phyloP scores from a whole-genome alignment of 2,113 vertebrate genomes.

The Rhynchomys soricoides region DNA sequence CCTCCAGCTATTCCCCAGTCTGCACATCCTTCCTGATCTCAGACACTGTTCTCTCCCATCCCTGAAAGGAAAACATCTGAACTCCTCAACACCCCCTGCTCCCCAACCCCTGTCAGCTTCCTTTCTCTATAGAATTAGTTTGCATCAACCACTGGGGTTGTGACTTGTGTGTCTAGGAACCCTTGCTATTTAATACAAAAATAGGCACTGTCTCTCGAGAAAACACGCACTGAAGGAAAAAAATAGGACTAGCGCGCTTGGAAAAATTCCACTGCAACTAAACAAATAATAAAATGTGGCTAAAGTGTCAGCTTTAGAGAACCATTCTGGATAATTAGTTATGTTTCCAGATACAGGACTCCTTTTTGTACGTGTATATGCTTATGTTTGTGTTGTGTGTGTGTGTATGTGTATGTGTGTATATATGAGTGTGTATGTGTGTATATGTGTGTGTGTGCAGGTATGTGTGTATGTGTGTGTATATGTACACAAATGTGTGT shows the following conservation, averaged over 20 bases:
- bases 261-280: conserved; percentile 31
- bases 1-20: not conserved
- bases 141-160: not conserved
- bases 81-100: not conserved
- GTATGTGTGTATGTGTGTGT: too few relatives aligned
- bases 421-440: not conserved
- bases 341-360: not conserved
- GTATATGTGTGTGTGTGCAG: too few relatives aligned
- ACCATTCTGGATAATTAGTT: not conserved
- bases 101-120: not conserved
- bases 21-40: not conserved
- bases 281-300: conserved; percentile 13
- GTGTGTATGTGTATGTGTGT: too few relatives aligned
- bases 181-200: conserved; percentile 27
- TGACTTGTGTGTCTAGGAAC: conserved; percentile 28
- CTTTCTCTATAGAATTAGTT: conserved; percentile 10
- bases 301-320: conserved; percentile 29
- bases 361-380: not conserved
- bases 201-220: conserved; percentile 31
- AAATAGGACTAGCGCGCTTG: conserved; percentile 28
- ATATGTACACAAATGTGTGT: fast-evolving
- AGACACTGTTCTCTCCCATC: not conserved
- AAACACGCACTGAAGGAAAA: conserved; percentile 13
- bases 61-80: conserved; percentile 5
- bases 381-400: not conserved